Base-by-base conservation (phyloP, 2,797 vertebrate species). In the Sebastes diaconus region DNA sequence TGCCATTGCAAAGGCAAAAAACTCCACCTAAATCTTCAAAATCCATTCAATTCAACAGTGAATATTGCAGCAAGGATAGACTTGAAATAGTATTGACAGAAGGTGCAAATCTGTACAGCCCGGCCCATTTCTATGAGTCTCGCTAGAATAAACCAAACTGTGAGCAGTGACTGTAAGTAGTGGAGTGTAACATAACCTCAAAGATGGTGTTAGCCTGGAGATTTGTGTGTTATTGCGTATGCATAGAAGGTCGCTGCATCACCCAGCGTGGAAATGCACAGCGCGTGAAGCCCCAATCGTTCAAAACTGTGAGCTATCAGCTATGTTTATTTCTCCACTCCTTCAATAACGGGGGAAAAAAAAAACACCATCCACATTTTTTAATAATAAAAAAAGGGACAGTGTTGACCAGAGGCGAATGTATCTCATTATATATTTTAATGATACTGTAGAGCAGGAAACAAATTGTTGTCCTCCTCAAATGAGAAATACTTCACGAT, bases 351-450 rank as follows among this genome's bases (percentile, higher is more conserved):
- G 75, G 67, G 50, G 14, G 18, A 2, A 27, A 8, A 5, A 30
- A 8, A 74, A 73, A 77, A 79, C 29, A 52, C 9, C 11, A 36
- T 27, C 18, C 46, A 66, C 14, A 57, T 50, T 81, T 75, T 24
- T 50, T 50, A 20, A 50, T 54, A 73, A 80, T 83, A 59, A 54
- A 80, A 64, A 64, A 82, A 63, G 42, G 66, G 63, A 71, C 29
- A 60, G 63, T 61, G 52, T 50, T 83, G 36, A 83, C 76, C 61
- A 55, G 83, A 75, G 78, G 78, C 42, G 8, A 73, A 70, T 84
- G 54, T 5, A 61, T 82, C 73, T 86, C 58, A 86, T 85, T 80
- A 75, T 34, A 75, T 24, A 50, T 83, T 64, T 42, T 80, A 86
- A 89, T 84, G 70, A 81, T 68, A 55, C 54, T 18, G 39, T 30